These are phyloP conservation scores for Perdita meconis DNA, from an alignment of 2,888 invertebrate species.

Conservation along the genomic window DNA sequence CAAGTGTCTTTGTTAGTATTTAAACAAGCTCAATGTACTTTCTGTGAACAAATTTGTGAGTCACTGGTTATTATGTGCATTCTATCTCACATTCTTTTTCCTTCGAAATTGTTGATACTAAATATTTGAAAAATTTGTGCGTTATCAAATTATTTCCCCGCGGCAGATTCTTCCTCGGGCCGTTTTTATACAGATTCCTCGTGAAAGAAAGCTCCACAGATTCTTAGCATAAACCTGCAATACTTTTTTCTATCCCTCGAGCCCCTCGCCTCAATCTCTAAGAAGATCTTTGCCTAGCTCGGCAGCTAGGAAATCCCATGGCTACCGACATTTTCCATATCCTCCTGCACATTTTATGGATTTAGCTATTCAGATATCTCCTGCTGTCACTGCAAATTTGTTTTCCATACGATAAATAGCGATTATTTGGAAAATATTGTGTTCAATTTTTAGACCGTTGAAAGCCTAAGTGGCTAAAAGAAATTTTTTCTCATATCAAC, in stretches of 20 bases:
- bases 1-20: too few species aligned
- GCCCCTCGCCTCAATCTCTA: not conserved
- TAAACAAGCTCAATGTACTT: too few species aligned
- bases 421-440: too few species aligned
- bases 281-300: slow-evolving; percentile 4
- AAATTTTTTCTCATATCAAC: too few species aligned
- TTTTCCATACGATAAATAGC: too few species aligned
- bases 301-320: slow-evolving; percentile 25
- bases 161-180: not conserved
- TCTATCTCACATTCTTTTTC: not conserved
- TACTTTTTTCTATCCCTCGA: not conserved
- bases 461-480: too few species aligned
- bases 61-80: too few species aligned
- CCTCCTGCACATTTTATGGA: slow-evolving; percentile 13
- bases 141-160: too few species aligned
- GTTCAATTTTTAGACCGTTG: too few species aligned
- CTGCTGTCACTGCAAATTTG: not conserved
- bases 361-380: slow-evolving; percentile 12
- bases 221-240: not conserved
- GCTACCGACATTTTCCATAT: slow-evolving; percentile 17
- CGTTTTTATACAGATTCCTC: not conserved
- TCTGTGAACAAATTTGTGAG: too few species aligned
- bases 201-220: not conserved
- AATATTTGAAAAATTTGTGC: too few species aligned
- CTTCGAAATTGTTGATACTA: too few species aligned